Evolutionary conservation across 2,888 invertebrate species (phyloP).

Genomic region (Heteropelma amictum): DNA sequence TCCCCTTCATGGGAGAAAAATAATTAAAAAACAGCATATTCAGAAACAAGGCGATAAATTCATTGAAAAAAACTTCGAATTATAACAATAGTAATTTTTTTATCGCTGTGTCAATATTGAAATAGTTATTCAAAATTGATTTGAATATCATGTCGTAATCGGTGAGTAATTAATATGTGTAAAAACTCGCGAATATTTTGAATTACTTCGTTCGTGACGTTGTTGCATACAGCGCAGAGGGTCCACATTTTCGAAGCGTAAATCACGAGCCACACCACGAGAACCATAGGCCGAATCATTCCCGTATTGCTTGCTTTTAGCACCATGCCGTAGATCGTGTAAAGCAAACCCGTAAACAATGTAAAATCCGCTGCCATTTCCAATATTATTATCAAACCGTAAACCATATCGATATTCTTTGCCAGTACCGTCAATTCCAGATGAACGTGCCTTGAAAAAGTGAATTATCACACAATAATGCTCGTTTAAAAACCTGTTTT

Average conservation of each 20-base stretch:
- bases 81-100: too few relatives aligned
- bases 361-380: slow-evolving; percentile 23
- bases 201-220: slow-evolving; percentile 32
- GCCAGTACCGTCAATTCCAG: slow-evolving; percentile 36
- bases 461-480: not conserved
- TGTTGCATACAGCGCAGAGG: slow-evolving; percentile 20
- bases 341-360: slow-evolving; percentile 22
- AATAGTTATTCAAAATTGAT: not conserved
- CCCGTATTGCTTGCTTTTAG: not conserved
- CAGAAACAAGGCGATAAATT: not conserved
- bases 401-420: slow-evolving; percentile 7
- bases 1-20: slow-evolving; percentile 4
- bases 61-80: too few relatives aligned
- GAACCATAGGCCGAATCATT: not conserved
- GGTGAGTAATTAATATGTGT: too few relatives aligned
- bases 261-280: not conserved
- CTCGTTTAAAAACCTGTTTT: not conserved
- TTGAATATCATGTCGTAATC: too few relatives aligned
- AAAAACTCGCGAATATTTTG: too few relatives aligned
- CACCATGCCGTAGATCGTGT: not conserved
- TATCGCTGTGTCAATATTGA: not conserved
- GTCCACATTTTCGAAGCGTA: not conserved
- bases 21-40: not conserved
- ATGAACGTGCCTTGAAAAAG: slow-evolving; percentile 46
- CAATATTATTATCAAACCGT: slow-evolving; percentile 28